These are phyloP conservation scores for Spinus olivaceus DNA, from an alignment of 2,797 vertebrate species.

Conservation along the genomic window DNA sequence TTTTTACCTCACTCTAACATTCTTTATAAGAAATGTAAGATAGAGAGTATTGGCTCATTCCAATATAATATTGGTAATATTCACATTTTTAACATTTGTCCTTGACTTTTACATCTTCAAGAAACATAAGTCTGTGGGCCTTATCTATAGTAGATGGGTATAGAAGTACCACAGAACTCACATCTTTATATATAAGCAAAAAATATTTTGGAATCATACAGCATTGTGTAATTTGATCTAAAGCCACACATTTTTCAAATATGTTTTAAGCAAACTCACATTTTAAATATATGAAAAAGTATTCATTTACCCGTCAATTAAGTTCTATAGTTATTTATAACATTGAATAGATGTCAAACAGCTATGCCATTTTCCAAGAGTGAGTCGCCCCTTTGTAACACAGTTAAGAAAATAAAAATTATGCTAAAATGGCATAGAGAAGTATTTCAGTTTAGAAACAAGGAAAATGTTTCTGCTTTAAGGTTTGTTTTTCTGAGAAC, in stretches of 20 bases:
- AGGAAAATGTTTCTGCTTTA: neutral
- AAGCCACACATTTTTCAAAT: neutral
- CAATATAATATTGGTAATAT: neutral
- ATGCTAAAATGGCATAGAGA: neutral
- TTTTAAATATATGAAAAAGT: neutral
- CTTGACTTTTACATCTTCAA: neutral
- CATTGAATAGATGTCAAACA: neutral
- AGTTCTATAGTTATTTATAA: neutral
- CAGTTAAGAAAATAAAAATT: neutral
- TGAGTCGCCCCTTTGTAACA: neutral
- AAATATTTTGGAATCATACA: neutral
- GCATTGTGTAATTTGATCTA: neutral
- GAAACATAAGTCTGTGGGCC: neutral
- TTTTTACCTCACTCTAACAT: fast-evolving
- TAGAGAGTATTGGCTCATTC: neutral
- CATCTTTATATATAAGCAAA: neutral
- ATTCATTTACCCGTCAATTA: neutral
- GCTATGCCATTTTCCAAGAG: neutral
- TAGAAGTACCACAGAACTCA: neutral
- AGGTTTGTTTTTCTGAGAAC: neutral
- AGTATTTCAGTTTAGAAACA: neutral
- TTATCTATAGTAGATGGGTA: neutral
- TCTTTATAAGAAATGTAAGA: neutral
- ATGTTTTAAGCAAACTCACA: fast-evolving
- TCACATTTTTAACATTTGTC: neutral